Evolutionary conservation across 2,797 vertebrate genomes (phyloP).

Genomic region (Cyprinella venusta): DNA sequence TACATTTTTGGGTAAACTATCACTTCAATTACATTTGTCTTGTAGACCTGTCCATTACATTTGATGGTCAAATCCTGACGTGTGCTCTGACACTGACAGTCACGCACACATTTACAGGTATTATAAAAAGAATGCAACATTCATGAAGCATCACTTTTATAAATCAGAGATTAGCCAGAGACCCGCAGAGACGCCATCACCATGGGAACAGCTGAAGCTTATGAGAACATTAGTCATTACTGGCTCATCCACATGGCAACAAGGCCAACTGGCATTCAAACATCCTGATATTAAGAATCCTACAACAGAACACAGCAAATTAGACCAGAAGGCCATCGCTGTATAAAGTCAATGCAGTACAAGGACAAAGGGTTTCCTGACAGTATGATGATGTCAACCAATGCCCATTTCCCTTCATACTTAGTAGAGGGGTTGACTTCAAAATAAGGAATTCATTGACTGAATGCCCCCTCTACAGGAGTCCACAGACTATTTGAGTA

Average conservation of each 20-base stretch:
- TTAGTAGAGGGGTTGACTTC: neutral
- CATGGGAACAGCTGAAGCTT: slow-evolving; percentile 31
- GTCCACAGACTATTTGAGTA: slow-evolving; percentile 54
- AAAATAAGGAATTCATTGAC: neutral
- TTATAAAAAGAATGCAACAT: neutral
- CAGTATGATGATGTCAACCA: neutral
- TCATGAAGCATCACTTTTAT: neutral
- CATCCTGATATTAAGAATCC: slow-evolving; percentile 7
- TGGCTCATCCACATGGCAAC: slow-evolving; percentile 27
- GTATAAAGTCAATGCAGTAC: slow-evolving; percentile 9
- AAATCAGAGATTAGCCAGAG: slow-evolving; percentile 4
- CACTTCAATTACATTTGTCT: too few relatives aligned
- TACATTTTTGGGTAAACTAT: neutral
- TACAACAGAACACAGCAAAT: slow-evolving; percentile 8
- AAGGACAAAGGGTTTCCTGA: neutral
- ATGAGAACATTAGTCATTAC: slow-evolving; percentile 26
- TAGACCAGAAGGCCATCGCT: neutral
- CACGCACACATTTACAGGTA: neutral
- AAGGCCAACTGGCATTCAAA: slow-evolving; percentile 1
- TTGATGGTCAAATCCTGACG: neutral
- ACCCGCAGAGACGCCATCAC: neutral
- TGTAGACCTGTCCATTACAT: neutral
- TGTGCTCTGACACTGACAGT: neutral
- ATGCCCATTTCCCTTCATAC: neutral
- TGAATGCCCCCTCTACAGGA: slow-evolving; percentile 44